Base-by-base conservation (phyloP, 1,140 invertebrate genomes). In the Drosophila gunungcola region DNA sequence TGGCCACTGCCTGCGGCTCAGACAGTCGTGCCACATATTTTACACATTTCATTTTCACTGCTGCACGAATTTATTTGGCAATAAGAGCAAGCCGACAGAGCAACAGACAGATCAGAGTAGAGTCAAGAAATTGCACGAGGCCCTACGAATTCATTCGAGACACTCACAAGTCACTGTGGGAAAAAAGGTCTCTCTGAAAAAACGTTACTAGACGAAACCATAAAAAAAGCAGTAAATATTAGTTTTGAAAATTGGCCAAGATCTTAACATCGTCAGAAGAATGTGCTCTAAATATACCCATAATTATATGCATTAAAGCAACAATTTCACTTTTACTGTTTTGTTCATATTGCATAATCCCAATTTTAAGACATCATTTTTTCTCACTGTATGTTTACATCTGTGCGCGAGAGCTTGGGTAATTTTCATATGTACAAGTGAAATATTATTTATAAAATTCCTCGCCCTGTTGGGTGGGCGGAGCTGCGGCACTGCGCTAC, bases 361-460 rank as follows among this genome's bases (percentile, higher is more conserved):
- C 29, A 5, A 41, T 7, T 13, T 41, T n/a, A 41, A 13, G n/a
- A 2, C 3, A 41, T 16, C 9, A n/a, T 54, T 69, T 69, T 69
- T 13, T n/a, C 29, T 48, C 13, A 39, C 36, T 60, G 60, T 49
- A 32, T 46, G 51, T 49, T 56, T 73, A 49, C 53, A 54, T 34
- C 63, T 60, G 36, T 58, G 34, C 38, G 16, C n/a, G 52, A 41
- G 52, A 32, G 60, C 38, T 42, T 58, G 65, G 73, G 80, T 77
- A 84, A 86, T 88, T 85, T 77, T 86, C 84, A 78, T 83, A 68
- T 68, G 64, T 68, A 88, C 83, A 86, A 83, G 84, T 86, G 83
- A 86, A 85, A 88, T 86, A 86, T 88, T 88, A 88, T 86, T 86
- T 86, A 86, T 86, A 86, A 86, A 88, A 88, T 86, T 88, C 81